Conservation (phyloP, 2,888 invertebrate species). For the Aplocera efformata region DNA sequence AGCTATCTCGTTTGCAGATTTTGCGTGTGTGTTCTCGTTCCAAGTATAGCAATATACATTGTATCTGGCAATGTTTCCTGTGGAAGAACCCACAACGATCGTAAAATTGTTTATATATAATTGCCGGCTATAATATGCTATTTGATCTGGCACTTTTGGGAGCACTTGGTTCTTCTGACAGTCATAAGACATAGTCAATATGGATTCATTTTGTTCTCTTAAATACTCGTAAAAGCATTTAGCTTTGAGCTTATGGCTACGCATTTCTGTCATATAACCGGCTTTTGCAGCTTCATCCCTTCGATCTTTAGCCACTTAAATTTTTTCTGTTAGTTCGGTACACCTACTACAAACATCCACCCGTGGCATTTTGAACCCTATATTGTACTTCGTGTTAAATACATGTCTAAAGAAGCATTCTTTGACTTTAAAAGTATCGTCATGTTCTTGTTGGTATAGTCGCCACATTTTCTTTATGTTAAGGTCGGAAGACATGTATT, state of each 20-base stretch:
- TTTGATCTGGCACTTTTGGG: too few relatives aligned
- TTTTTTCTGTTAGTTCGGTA: background rate
- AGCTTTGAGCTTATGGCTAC: too few relatives aligned
- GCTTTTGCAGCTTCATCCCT: too few relatives aligned
- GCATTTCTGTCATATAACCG: too few relatives aligned
- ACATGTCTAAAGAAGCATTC: constrained; percentile 5
- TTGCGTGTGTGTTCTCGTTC: constrained; percentile 7
- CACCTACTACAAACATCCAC: constrained; percentile 6
- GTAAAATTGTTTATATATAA: too few relatives aligned
- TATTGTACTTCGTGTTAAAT: constrained; percentile 3
- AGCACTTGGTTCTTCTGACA: too few relatives aligned
- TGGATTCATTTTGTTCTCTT: too few relatives aligned
- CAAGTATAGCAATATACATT: constrained; percentile 1
- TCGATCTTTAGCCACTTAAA: too few relatives aligned
- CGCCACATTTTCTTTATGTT: constrained; percentile 8
- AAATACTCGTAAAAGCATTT: too few relatives aligned
- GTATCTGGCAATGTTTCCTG: background rate
- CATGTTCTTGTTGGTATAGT: constrained; percentile 3
- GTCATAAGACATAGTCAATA: too few relatives aligned
- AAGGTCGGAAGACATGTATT: constrained; percentile 19
- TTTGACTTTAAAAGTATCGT: constrained; percentile 1
- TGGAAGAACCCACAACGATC: background rate
- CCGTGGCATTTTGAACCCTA: constrained; percentile 3
- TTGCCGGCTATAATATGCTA: too few relatives aligned
- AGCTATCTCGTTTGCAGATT: constrained; percentile 26